These are phyloP conservation scores for Drosophila repleta DNA, from an alignment of 1,140 invertebrate species.

Conservation along the genomic window DNA sequence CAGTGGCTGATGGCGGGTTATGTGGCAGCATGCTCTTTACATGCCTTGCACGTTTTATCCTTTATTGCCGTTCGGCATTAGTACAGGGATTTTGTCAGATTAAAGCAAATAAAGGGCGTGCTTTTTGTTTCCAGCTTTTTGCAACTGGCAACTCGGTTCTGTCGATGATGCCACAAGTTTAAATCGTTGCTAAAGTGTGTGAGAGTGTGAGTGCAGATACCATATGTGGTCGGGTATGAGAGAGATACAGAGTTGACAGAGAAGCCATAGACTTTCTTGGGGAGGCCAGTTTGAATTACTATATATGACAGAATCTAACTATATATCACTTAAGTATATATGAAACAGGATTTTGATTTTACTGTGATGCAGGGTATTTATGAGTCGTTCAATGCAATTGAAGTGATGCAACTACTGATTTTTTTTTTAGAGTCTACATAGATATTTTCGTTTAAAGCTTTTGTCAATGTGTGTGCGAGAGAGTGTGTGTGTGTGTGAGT, in stretches of 20 bases:
- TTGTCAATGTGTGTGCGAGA: constrained; percentile 22
- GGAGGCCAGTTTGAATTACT: not conserved
- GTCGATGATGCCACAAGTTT: constrained; percentile 70
- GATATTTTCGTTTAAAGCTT: constrained; percentile 49
- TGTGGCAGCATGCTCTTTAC: constrained; percentile 56
- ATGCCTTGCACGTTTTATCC: constrained; percentile 78
- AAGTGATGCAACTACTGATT: constrained; percentile 10
- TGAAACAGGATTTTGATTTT: not conserved
- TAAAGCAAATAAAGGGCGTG: constrained; percentile 80
- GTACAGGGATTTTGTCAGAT: constrained; percentile 77
- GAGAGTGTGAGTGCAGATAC: constrained; percentile 11
- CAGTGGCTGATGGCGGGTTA: constrained; percentile 18
- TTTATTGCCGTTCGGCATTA: constrained; percentile 81
- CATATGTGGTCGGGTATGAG: not conserved
- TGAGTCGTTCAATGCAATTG: constrained; percentile 9
- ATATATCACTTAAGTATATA: not conserved
- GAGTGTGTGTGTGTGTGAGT: constrained; percentile 28
- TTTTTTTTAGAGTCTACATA: constrained; percentile 34
- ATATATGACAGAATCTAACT: not conserved
- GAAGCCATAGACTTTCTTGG: not conserved
- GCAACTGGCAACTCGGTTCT: constrained; percentile 14
- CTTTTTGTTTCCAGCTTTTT: constrained; percentile 64
- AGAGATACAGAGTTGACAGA: not conserved
- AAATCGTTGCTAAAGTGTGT: constrained; percentile 47
- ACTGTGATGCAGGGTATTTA: constrained; percentile 37